These are phyloP conservation scores for Pituophis catenifer DNA, from an alignment of 2,113 vertebrate genomes.

Conservation along the genomic window DNA sequence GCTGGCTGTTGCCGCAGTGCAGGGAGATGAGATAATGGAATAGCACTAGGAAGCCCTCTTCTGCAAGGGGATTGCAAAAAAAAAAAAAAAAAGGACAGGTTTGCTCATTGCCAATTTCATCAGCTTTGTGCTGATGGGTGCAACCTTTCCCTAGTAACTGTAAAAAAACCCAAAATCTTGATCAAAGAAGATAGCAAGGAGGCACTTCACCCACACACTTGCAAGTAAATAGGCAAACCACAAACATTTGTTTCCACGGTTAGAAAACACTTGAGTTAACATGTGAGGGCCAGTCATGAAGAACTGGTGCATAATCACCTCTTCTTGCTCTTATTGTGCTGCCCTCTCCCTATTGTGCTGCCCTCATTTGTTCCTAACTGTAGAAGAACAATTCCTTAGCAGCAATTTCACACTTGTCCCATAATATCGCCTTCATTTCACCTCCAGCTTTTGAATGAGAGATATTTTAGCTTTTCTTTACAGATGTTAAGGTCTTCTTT, in stretches of 20 bases:
- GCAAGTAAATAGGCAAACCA: conserved; percentile 47
- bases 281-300: conserved; percentile 46
- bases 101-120: conserved; percentile 39
- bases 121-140: conserved; percentile 53
- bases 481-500: not conserved
- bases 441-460: not conserved
- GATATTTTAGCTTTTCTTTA: not conserved
- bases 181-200: conserved; percentile 59
- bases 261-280: conserved; percentile 29
- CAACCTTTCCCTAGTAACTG: conserved; percentile 51
- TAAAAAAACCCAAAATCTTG: conserved; percentile 55
- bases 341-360: conserved; percentile 27
- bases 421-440: not conserved
- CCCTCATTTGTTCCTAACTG: not conserved
- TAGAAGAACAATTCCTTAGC: not conserved
- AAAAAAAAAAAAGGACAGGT: conserved; percentile 39
- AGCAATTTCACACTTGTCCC: not conserved
- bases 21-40: conserved; percentile 55
- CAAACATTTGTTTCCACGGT: conserved; percentile 58
- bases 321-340: not conserved
- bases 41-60: conserved; percentile 56
- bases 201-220: conserved; percentile 47
- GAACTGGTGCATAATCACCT: not conserved
- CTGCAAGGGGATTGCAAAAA: conserved; percentile 49
- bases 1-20: conserved; percentile 32